These are phyloP conservation scores for Cydia amplana DNA, from an alignment of 1,140 invertebrate species.

Conservation along the genomic window DNA sequence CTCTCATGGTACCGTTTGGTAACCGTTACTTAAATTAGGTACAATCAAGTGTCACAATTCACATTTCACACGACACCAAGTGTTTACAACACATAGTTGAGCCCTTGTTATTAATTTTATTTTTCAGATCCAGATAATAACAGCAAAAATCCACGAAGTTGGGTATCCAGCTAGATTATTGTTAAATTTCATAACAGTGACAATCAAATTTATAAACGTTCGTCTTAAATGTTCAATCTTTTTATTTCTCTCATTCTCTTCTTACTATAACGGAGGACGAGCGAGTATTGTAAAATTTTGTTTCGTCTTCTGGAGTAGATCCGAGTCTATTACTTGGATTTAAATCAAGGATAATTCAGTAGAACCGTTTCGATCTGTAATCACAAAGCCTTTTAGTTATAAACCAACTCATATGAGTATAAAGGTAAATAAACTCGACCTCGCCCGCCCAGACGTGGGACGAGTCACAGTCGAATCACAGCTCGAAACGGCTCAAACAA, in stretches of 20 bases:
- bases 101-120: background rate
- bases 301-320: background rate
- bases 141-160: too few relatives aligned
- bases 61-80: background rate
- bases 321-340: background rate
- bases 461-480: background rate
- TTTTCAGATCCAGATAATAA: background rate
- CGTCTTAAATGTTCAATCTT: background rate
- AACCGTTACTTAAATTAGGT: background rate
- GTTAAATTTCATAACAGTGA: background rate
- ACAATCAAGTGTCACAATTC: background rate
- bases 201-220: background rate
- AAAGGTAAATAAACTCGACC: too few relatives aligned
- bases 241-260: background rate
- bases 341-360: background rate
- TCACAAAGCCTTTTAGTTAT: background rate
- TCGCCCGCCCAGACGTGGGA: too few relatives aligned
- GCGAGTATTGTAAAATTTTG: background rate
- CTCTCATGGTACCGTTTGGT: slow-evolving; percentile 3
- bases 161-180: background rate
- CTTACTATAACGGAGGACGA: background rate
- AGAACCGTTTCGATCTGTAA: background rate
- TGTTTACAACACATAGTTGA: background rate
- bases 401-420: too few relatives aligned
- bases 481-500: background rate